A percentile compares a stretch with the other conserved stretches of the same genome.
These are phyloP conservation scores for Cremastinae sp. DNA, from an alignment of 2,888 invertebrate species.

Conservation along the genomic window DNA sequence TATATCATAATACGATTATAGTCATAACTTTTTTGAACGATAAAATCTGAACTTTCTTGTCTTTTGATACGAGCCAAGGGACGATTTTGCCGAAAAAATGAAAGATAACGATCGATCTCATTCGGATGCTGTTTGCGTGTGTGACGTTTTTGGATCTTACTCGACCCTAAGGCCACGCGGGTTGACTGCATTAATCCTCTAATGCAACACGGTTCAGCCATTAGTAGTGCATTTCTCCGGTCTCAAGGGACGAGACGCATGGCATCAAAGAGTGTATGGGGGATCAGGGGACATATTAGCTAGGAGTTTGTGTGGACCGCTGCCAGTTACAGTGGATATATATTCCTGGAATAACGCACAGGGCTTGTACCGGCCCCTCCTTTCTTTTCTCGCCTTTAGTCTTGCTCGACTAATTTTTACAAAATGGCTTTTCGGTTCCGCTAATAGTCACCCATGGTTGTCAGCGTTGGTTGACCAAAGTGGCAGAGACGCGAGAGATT, in stretches of 20 bases:
- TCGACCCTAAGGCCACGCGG: slow-evolving; percentile 58
- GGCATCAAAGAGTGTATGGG: slow-evolving; percentile 45
- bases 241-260: slow-evolving; percentile 68
- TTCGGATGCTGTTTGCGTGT: slow-evolving; percentile 31
- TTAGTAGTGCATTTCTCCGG: slow-evolving; percentile 75
- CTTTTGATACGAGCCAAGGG: slow-evolving; percentile 7
- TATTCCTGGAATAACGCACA: slow-evolving; percentile 26
- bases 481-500: slow-evolving; percentile 17
- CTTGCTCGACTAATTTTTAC: slow-evolving; percentile 71
- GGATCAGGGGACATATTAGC: slow-evolving; percentile 38
- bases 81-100: slow-evolving; percentile 5
- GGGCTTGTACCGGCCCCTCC: slow-evolving; percentile 55
- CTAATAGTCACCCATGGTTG: slow-evolving; percentile 60
- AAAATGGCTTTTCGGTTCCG: slow-evolving; percentile 66
- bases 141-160: slow-evolving; percentile 27
- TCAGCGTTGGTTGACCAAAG: slow-evolving; percentile 45
- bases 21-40: slow-evolving; percentile 18
- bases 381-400: slow-evolving; percentile 56
- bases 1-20: not conserved
- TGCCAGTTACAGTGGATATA: slow-evolving; percentile 52
- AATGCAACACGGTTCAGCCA: slow-evolving; percentile 76
- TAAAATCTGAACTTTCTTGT: not conserved
- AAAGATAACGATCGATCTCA: slow-evolving; percentile 26
- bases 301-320: slow-evolving; percentile 32
- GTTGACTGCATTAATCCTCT: slow-evolving; percentile 72